Evolutionary conservation across 2,797 vertebrate genomes (phyloP).

Genomic region (Brotula barbata): DNA sequence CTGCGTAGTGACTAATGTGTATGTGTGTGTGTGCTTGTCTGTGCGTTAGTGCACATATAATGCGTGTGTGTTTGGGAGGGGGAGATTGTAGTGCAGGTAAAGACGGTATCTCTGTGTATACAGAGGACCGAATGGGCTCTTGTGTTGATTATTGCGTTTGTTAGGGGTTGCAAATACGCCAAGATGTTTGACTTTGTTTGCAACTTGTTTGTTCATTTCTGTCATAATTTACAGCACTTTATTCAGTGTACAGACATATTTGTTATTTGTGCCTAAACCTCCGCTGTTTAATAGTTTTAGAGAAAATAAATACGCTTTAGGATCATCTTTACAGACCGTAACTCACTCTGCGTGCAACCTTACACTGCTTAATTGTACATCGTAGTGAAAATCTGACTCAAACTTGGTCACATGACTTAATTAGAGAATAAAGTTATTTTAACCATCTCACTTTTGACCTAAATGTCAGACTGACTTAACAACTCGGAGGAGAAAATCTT

Average conservation of each 20-base stretch:
- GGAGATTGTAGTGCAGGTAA: background rate
- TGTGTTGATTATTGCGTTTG: constrained; percentile 5
- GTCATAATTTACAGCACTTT: background rate
- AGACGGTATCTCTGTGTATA: constrained; percentile 17
- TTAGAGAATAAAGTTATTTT: too few species aligned
- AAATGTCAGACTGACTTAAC: background rate
- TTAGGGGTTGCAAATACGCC: constrained; percentile 2
- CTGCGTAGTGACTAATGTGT: constrained; percentile 39
- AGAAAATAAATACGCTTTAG: too few species aligned
- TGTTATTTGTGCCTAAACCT: too few species aligned
- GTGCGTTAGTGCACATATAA: constrained; percentile 8
- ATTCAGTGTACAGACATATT: background rate
- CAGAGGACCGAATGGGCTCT: constrained; percentile 10
- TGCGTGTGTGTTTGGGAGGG: constrained; percentile 1
- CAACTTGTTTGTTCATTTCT: background rate
- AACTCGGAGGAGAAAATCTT: too few species aligned
- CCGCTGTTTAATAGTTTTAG: too few species aligned
- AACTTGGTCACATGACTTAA: too few species aligned
- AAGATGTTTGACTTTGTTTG: background rate
- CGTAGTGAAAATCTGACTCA: too few species aligned
- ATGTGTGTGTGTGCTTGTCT: constrained; percentile 5
- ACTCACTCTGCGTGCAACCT: too few species aligned
- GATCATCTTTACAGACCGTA: too few species aligned
- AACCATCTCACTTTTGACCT: background rate
- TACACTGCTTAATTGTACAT: too few species aligned